phyloP scores from a whole-genome alignment of 2,888 invertebrate species.

The Lapara coniferarum region DNA sequence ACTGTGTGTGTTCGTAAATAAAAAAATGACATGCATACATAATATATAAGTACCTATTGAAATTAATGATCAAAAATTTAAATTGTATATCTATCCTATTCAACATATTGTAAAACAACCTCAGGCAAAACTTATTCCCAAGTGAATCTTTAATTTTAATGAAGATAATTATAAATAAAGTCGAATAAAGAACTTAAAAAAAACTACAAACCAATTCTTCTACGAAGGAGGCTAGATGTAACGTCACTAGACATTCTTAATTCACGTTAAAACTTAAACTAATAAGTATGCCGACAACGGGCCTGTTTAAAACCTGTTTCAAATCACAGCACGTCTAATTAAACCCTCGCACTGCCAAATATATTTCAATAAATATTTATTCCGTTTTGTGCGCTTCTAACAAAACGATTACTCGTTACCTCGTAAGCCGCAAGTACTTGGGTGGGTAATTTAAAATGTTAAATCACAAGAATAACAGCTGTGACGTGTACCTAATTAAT shows the following conservation, averaged over 20 bases:
- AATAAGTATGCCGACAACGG: background rate
- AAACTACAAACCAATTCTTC: background rate
- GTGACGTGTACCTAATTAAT: constrained; percentile 1
- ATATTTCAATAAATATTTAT: constrained; percentile 1
- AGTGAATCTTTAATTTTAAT: too few species aligned
- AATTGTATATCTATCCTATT: too few species aligned
- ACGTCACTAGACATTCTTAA: constrained; percentile 1
- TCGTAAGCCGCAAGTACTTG: background rate
- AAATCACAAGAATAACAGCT: background rate
- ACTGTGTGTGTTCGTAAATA: too few species aligned
- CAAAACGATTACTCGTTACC: background rate
- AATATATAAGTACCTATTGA: too few species aligned
- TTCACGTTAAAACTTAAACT: background rate
- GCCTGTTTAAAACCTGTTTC: constrained; percentile 1
- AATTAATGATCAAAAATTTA: too few species aligned
- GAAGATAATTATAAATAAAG: too few species aligned
- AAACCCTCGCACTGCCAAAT: constrained; percentile 19
- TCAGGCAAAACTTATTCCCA: too few species aligned
- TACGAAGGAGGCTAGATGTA: constrained; percentile 2
- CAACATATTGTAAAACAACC: too few species aligned
- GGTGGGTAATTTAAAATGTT: background rate
- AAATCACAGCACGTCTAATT: constrained; percentile 9
- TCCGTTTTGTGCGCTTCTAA: background rate
- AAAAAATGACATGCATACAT: too few species aligned
- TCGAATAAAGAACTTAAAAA: too few species aligned